These are phyloP conservation scores for Indri indri DNA, from an alignment of 2,113 vertebrate species.

Conservation along the genomic window DNA sequence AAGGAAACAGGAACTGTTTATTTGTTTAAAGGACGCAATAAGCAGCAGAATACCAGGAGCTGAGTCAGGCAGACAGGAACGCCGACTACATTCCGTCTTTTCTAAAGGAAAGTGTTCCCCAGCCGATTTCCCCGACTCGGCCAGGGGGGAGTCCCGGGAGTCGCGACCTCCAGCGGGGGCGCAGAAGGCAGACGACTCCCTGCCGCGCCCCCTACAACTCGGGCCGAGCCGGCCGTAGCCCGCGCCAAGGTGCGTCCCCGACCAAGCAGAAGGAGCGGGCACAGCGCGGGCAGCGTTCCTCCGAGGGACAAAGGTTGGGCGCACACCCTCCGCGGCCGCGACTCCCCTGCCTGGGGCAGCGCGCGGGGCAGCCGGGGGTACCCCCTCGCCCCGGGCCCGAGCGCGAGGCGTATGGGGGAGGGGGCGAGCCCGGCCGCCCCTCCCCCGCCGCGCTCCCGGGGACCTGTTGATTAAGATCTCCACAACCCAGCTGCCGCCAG, in stretches of 20 bases:
- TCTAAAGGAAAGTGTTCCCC: not conserved
- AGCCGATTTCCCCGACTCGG: not conserved
- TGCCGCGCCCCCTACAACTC: not conserved
- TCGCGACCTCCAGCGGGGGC: not conserved
- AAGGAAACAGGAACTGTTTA: constrained; percentile 55
- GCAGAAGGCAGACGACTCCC: not conserved
- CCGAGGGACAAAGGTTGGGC: constrained; percentile 70
- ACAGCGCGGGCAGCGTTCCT: not conserved
- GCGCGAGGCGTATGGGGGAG: not conserved
- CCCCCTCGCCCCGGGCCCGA: not conserved
- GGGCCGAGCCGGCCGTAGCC: not conserved
- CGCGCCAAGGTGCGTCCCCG: constrained; percentile 3
- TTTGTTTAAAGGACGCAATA: not conserved
- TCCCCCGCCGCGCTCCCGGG: not conserved
- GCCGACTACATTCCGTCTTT: constrained; percentile 37
- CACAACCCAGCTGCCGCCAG: not conserved
- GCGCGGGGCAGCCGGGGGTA: not conserved
- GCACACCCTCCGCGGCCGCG: not conserved
- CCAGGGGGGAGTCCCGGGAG: not conserved
- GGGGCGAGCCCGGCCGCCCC: not conserved
- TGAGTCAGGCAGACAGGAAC: constrained; percentile 59
- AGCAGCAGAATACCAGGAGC: constrained; percentile 51
- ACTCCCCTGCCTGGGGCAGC: not conserved
- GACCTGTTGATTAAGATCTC: constrained; percentile 74
- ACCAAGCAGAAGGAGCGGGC: not conserved